Base-by-base conservation (phyloP, 2,113 vertebrate genomes). In the Diphyllodes magnificus region DNA sequence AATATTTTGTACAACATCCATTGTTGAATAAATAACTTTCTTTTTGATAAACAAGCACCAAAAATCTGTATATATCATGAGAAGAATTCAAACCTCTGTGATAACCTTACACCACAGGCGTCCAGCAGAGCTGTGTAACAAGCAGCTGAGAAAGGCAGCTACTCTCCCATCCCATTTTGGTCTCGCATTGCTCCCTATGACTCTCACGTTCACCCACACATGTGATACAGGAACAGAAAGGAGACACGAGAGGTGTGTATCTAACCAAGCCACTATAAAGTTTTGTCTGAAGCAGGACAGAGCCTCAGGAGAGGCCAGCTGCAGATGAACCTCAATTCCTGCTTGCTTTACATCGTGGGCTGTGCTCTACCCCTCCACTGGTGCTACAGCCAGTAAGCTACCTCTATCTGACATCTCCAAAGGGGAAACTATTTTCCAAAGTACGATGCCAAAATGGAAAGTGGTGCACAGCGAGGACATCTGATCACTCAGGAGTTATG, bases 1-100 rank as follows among this genome's bases (percentile, higher is more conserved):
- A 96, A 93, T 90, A 93, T 95, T 96, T 93, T 93, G 68, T 65
- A 79, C 18, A 3, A 85, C 33, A 71, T 56, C 80, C 68, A 73
- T 16, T 95, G 88, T 56, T 90, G 72, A 83, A 93, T 68, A 93
- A 94, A 76, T 93, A 88, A 93, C 71, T 81, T 82, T 81, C 59
- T 86, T 93, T 91, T 53, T 70, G 11, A 86, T 53, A 95, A 96
- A 95, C 37, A 96, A 91, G 87, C 53, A 79, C 31, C 64, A 68
- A 71, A 49, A 92, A 77, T 80, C 65, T 90, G 72, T 81, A 50
- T 80, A 65, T 57, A 59, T 86, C 73, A 86, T 11, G 19, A 95
- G 39, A 93, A 76, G 92, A 92, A 83, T 82, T 86, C 65, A 84
- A 77, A 54, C 27, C 18, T 50, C 50, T 13, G 56, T 7, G n/a